Evolutionary conservation across 2,888 invertebrate genomes (phyloP), one percentile per base, ranked within the genome.

Genomic region (Pasiphila rectangulata): DNA sequence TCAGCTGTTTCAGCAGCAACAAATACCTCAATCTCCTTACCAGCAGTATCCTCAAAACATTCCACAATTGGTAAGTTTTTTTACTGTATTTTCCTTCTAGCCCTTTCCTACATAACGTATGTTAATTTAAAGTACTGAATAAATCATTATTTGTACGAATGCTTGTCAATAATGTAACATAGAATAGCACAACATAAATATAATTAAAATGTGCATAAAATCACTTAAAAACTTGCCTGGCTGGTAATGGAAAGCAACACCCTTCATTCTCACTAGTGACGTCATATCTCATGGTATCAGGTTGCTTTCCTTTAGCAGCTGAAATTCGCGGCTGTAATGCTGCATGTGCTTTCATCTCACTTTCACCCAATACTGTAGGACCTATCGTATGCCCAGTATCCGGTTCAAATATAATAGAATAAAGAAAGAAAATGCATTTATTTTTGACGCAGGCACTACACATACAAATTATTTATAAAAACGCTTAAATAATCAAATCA

Each of bases 21-120:
- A 62, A 24, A 46, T 44, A 61, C 88, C 89, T 46, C 83, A 89
- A 57, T 90, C 91, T 53, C 89, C 85, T 48, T 82, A 73, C 54
- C 87, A 82, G 51, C 80, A 76, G 36, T 83, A 74, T 59, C 86
- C 79, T 72, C 80, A 77, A 40, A 89, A 89, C 85, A 86, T 88
- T 83, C 89, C 89, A 80, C 89, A 87, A 64, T 65, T 89, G 72
- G 91, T 91, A 64, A 89, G 90, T 70, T 13, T 38, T 12, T 23
- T 38, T 27, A n/a, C n/a, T n/a, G n/a, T n/a, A n/a, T n/a, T n/a
- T n/a, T n/a, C n/a, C n/a, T n/a, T n/a, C n/a, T n/a, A n/a, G n/a
- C n/a, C n/a, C n/a, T n/a, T n/a, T n/a, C n/a, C n/a, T n/a, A n/a
- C n/a, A n/a, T n/a, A n/a, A n/a, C n/a, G n/a, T n/a, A n/a, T n/a